phyloP scores from a whole-genome alignment of 2,797 vertebrate genomes.

The Tokudaia tokunoshimensis region DNA sequence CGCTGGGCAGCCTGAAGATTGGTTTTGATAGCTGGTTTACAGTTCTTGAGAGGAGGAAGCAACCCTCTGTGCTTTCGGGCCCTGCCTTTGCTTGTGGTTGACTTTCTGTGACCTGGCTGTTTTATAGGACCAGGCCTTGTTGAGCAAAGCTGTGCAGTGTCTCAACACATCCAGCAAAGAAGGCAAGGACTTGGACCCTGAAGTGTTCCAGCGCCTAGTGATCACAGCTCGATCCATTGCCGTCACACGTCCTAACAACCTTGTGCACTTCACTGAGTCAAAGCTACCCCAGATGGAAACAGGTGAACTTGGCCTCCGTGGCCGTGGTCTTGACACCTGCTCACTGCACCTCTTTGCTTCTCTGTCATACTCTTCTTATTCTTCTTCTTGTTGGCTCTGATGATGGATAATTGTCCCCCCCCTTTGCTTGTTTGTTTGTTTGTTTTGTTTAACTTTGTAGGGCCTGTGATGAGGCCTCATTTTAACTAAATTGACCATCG shows the following conservation, averaged over 20 bases:
- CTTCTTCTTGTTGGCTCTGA: conserved; percentile 28
- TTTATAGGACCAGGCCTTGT: conserved; percentile 95
- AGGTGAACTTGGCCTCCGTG: conserved; percentile 88
- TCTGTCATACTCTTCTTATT: not conserved
- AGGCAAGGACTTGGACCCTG: conserved; percentile 96
- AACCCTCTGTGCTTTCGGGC: not conserved
- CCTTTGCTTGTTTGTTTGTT: conserved; percentile 14
- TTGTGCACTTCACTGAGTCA: conserved; percentile 98
- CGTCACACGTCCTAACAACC: conserved; percentile 98
- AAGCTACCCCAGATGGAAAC: conserved; percentile 92
- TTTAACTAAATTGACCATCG: not conserved
- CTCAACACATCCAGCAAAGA: conserved; percentile 94
- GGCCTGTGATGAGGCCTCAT: not conserved
- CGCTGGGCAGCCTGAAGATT: not conserved
- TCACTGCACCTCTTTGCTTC: not conserved
- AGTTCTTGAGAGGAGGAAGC: not conserved
- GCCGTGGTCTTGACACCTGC: conserved; percentile 72
- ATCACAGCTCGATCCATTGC: conserved; percentile 99
- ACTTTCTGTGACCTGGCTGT: not conserved
- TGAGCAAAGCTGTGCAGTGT: conserved; percentile 98
- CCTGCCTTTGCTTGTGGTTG: conserved; percentile 24
- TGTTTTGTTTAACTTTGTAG: conserved; percentile 40
- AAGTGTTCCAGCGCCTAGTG: conserved; percentile 98
- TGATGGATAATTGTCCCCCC: not conserved
- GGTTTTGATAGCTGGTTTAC: not conserved